Conservation (phyloP, 2,888 invertebrate genomes). For the Melanostoma scalare region DNA sequence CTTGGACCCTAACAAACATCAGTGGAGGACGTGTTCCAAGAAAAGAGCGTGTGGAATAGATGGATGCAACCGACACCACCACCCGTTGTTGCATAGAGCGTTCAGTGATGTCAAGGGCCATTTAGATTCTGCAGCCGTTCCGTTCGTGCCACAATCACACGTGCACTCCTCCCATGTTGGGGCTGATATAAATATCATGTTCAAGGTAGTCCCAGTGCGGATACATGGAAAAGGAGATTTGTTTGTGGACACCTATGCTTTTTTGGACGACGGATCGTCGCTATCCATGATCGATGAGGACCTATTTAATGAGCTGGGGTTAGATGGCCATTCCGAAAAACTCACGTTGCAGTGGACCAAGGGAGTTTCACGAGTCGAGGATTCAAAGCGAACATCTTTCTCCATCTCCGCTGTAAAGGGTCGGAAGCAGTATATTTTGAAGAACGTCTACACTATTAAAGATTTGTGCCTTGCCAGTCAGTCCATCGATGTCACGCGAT, state of each 20-base stretch:
- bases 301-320: constrained; percentile 17
- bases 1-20: constrained; percentile 13
- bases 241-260: constrained; percentile 13
- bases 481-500: neutral
- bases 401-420: neutral
- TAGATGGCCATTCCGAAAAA: constrained; percentile 10
- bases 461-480: neutral
- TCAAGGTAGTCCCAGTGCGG: constrained; percentile 5
- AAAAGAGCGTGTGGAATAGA: constrained; percentile 5
- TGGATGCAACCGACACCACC: too few species aligned
- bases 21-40: constrained; percentile 8
- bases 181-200: neutral
- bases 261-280: too few species aligned
- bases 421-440: neutral
- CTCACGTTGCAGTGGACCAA: constrained; percentile 27
- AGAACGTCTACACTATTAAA: neutral
- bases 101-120: neutral
- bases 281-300: constrained; percentile 6
- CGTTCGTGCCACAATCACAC: neutral
- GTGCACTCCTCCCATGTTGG: constrained; percentile 3
- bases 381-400: constrained; percentile 12
- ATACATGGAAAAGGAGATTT: neutral
- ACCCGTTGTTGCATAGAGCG: neutral
- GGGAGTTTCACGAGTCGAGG: neutral
- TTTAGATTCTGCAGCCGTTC: neutral